These are phyloP conservation scores for Tachystola acroxantha DNA, from an alignment of 2,888 invertebrate genomes.

Conservation along the genomic window DNA sequence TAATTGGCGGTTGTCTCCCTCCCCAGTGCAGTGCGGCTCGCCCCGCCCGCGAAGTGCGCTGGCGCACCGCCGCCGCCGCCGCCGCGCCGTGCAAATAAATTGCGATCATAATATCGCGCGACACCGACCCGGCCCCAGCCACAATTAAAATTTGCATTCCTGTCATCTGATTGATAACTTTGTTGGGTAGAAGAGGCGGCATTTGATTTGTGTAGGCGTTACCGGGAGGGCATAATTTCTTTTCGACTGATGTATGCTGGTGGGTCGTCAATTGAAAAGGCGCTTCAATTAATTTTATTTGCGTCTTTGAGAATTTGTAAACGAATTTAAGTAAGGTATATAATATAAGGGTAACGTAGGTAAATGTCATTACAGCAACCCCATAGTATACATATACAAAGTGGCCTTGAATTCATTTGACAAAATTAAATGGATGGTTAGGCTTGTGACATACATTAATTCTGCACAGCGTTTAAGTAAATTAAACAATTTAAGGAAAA, in stretches of 20 bases:
- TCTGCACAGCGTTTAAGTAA: too few relatives aligned
- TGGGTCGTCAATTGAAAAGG: not conserved
- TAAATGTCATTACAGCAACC: too few relatives aligned
- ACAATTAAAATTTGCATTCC: constrained; percentile 75
- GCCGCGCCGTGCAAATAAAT: constrained; percentile 57
- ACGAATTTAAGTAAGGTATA: too few relatives aligned
- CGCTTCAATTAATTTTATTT: too few relatives aligned
- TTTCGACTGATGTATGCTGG: constrained; percentile 7
- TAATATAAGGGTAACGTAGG: too few relatives aligned
- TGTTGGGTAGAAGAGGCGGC: constrained; percentile 55
- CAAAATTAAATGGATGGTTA: too few relatives aligned
- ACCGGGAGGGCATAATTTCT: constrained; percentile 11
- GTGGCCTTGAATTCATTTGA: too few relatives aligned
- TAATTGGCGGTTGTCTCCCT: constrained; percentile 67
- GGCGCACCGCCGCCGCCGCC: constrained; percentile 36
- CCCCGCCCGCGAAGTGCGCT: constrained; percentile 39
- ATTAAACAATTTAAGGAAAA: too few relatives aligned
- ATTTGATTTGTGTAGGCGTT: constrained; percentile 44
- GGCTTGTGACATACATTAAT: too few relatives aligned
- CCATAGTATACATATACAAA: too few relatives aligned
- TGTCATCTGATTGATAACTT: constrained; percentile 68
- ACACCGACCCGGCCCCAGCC: constrained; percentile 42
- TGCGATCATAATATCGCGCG: constrained; percentile 57
- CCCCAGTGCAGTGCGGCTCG: constrained; percentile 40
- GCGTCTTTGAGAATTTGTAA: too few relatives aligned